phyloP scores from a whole-genome alignment of 1,140 invertebrate species.

The Zeugodacus cucurbitae region DNA sequence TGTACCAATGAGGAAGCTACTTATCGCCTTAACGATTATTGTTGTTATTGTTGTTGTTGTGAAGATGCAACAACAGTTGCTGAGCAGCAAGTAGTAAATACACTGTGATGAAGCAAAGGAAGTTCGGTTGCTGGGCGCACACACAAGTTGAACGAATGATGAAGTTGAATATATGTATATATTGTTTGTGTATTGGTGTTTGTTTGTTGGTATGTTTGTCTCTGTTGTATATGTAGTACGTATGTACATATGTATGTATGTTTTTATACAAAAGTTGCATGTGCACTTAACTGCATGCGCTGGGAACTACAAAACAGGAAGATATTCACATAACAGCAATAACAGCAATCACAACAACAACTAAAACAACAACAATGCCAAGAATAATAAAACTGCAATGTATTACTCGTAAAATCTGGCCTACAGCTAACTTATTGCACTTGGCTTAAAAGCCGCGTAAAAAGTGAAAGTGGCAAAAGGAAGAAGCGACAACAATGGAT shows the following conservation, averaged over 20 bases:
- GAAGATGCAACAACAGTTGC: neutral
- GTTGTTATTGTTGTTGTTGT: neutral
- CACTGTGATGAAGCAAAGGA: neutral
- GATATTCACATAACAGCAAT: constrained; percentile 8
- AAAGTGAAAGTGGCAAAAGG: constrained; percentile 27
- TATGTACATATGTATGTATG: neutral
- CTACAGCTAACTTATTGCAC: constrained; percentile 18
- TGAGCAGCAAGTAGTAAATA: neutral
- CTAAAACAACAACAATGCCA: neutral
- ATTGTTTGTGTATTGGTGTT: too few species aligned
- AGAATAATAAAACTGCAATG: constrained; percentile 17
- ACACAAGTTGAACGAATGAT: neutral
- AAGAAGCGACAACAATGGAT: constrained; percentile 23
- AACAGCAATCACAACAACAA: neutral
- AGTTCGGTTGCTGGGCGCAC: neutral
- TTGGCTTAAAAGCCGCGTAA: neutral
- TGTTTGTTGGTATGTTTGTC: neutral
- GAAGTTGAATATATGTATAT: neutral
- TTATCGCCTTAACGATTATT: neutral
- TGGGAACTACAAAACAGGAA: constrained; percentile 31
- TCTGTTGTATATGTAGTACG: neutral
- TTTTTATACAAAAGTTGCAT: neutral
- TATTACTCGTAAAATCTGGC: constrained; percentile 17
- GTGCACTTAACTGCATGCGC: neutral
- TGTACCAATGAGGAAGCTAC: neutral